Base-by-base conservation (phyloP, 2,113 vertebrate genomes). In the Pseudolaguvia tuberculata region DNA sequence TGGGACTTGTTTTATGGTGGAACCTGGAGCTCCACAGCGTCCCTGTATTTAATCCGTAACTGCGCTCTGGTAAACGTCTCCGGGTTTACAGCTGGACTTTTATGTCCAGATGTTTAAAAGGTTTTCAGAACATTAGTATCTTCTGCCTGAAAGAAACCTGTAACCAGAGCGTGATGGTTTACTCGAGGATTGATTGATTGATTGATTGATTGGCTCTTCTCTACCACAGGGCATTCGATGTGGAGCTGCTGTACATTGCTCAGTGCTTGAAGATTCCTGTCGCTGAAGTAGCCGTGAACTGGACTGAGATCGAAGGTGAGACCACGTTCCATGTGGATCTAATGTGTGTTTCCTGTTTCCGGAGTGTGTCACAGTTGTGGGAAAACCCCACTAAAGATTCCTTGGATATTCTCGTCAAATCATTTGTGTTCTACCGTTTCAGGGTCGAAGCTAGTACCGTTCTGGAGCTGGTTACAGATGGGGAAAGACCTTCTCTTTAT, bases 391-490 rank as follows among this genome's bases (percentile, higher is more conserved):
- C 66, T 58, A 62, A 21, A 62, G 57, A 20, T 59, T 2, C 57
- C 35, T 11, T 35, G 35, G 17, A 18, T 10, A 11, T 59, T 61
- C 2, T 31, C 2, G 15, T 42, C 21, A 21, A 63, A 25, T 27
- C 10, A 1, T 4, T 65, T n/a, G 0, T 47, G 51, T 11, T 29
- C 4, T 18, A 17, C 66, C 82, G 72, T 81, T 42, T 23, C 84
- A 99, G 97, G 96, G 75, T 99, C 96, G 76, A 99, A 99, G 82
- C 87, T 99, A 88, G 92, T 98, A 87, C 97, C 97, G 1, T 94
- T 98, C 83, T 99, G 97, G 96, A 99, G 96, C 86, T 99, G 96
- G 97, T 85, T 99, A 73, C 97, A 99, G 81, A 99, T 99, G 97
- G 97, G 97, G 79, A 90, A 75, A 67, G 97, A 99, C 86, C 92